These are phyloP conservation scores for Dicyrtoma fusca DNA, from an alignment of 2,888 invertebrate genomes.

Conservation along the genomic window DNA sequence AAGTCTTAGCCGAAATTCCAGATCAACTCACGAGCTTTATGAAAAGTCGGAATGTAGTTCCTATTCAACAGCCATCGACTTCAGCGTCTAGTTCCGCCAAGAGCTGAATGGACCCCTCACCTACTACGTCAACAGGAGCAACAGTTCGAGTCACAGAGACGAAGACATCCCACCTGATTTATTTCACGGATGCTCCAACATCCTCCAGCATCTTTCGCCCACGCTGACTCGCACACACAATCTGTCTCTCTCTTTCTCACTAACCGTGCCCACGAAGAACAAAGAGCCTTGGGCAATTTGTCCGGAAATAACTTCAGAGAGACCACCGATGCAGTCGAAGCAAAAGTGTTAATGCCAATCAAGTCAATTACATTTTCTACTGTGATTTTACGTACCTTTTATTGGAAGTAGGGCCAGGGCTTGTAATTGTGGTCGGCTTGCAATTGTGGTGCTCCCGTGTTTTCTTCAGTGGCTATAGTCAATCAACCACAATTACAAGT, in stretches of 20 bases:
- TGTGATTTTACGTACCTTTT: background rate
- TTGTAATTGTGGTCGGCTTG: too few species aligned
- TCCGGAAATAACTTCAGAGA: too few species aligned
- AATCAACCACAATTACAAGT: too few species aligned
- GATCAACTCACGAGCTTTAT: slow-evolving; percentile 62
- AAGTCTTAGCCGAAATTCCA: slow-evolving; percentile 66
- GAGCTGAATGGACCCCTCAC: background rate
- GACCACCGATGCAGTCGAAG: too few species aligned
- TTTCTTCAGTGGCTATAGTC: too few species aligned
- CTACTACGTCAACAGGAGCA: background rate
- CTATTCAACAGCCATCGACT: slow-evolving; percentile 53
- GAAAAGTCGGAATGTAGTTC: slow-evolving; percentile 61
- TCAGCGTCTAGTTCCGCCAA: slow-evolving; percentile 12
- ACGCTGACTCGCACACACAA: background rate
- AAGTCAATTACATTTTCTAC: background rate
- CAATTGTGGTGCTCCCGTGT: too few species aligned
- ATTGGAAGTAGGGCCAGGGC: too few species aligned
- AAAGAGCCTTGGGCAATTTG: too few species aligned
- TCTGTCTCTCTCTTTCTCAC: slow-evolving; percentile 8
- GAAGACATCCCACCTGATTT: background rate
- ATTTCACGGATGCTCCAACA: background rate
- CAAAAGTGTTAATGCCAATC: background rate
- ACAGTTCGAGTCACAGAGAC: background rate
- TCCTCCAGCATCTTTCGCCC: background rate
- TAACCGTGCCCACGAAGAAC: too few species aligned